phyloP scores from a whole-genome alignment of 35 echinoderm and acorn worm species.

The Apostichopus japonicus region DNA sequence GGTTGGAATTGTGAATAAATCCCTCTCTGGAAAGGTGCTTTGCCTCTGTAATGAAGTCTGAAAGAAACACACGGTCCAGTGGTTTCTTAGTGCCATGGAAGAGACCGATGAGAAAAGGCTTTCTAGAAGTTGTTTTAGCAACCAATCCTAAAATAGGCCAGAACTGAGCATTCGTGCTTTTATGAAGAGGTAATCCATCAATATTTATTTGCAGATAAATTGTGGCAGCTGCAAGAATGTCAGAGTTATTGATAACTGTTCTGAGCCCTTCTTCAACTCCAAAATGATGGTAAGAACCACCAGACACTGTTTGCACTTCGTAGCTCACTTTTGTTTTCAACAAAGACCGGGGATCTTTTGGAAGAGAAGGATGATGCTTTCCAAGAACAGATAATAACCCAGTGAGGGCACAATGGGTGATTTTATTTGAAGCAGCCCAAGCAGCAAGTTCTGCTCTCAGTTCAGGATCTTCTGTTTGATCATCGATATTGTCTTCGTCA shows the following conservation, averaged over 20 bases:
- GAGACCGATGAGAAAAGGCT: slow-evolving; percentile 57
- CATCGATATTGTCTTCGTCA: no score
- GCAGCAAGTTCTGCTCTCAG: slow-evolving; percentile 34
- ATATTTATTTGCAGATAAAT: slow-evolving; percentile 52
- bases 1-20: background rate
- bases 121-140: background rate
- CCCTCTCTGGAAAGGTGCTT: background rate
- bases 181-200: slow-evolving; percentile 58
- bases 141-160: slow-evolving; percentile 65
- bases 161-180: slow-evolving; percentile 52
- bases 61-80: slow-evolving; percentile 31
- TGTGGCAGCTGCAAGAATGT: background rate
- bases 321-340: slow-evolving; percentile 3
- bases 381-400: background rate
- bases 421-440: background rate
- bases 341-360: slow-evolving; percentile 62
- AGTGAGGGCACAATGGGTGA: background rate
- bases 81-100: slow-evolving; percentile 49
- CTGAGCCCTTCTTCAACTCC: slow-evolving; percentile 44
- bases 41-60: slow-evolving; percentile 49
- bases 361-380: slow-evolving; percentile 24
- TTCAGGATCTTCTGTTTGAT: no score
- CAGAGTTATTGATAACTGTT: background rate
- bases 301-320: background rate
- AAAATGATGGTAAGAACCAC: slow-evolving; percentile 66